These are phyloP conservation scores for Arge pagana DNA, from an alignment of 2,888 invertebrate genomes.

Conservation along the genomic window DNA sequence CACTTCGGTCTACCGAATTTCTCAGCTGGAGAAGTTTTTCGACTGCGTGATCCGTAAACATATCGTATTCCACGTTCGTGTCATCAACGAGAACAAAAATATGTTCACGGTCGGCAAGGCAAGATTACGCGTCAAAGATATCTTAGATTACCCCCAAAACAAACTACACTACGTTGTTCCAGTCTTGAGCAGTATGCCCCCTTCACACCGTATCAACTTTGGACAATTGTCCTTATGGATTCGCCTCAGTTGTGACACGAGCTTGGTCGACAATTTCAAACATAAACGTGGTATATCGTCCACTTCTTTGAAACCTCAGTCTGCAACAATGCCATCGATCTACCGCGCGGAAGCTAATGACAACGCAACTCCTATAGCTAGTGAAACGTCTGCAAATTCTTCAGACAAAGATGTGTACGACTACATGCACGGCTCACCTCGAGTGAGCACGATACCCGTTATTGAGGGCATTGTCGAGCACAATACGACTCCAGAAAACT, in stretches of 20 bases:
- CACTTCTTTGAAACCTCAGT: neutral
- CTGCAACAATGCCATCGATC: too few relatives aligned
- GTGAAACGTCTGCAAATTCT: too few relatives aligned
- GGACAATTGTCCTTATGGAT: constrained; percentile 49
- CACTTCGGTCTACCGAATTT: constrained; percentile 44
- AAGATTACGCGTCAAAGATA: constrained; percentile 42
- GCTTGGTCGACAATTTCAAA: constrained; percentile 40
- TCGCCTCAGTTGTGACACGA: constrained; percentile 42
- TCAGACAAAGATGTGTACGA: too few relatives aligned
- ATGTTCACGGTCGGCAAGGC: constrained; percentile 37
- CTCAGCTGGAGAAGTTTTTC: constrained; percentile 41
- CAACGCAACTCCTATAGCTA: too few relatives aligned
- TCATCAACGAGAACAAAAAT: constrained; percentile 29
- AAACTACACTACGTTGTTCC: constrained; percentile 44
- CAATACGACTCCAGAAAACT: too few relatives aligned
- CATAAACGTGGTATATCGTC: constrained; percentile 24
- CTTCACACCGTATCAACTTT: constrained; percentile 33
- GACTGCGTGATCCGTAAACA: constrained; percentile 34
- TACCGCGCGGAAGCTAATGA: too few relatives aligned
- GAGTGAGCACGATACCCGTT: too few relatives aligned
- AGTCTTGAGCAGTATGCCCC: constrained; percentile 36
- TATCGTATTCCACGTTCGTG: constrained; percentile 40
- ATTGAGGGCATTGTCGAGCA: too few relatives aligned
- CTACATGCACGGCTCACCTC: too few relatives aligned
- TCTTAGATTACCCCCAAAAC: constrained; percentile 48